Percentiles rank a stretch among this genome's conserved stretches.
Evolutionary conservation across 2,888 invertebrate species (phyloP).

Genomic region (Parnassius orleans): DNA sequence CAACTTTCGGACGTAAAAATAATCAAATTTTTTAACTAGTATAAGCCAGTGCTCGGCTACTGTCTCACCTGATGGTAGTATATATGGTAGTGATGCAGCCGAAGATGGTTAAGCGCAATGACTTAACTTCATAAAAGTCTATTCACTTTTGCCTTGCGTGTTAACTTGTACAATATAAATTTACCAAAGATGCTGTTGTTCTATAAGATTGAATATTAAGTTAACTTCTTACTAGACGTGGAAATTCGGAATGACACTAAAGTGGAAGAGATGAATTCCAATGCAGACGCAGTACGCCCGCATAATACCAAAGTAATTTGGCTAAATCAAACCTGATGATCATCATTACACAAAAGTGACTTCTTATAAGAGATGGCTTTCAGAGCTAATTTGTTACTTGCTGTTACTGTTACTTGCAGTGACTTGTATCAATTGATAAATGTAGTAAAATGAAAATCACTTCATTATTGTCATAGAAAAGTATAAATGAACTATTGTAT

Average conservation of each 20-base stretch:
- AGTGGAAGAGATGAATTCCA: constrained; percentile 17
- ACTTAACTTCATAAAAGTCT: too few relatives aligned
- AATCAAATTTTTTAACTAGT: too few relatives aligned
- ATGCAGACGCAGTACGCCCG: constrained; percentile 10
- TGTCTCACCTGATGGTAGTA: too few relatives aligned
- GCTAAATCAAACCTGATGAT: constrained; percentile 16
- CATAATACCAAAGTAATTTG: constrained; percentile 4
- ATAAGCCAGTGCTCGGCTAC: too few relatives aligned
- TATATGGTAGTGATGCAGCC: too few relatives aligned
- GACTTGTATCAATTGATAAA: constrained; percentile 13
- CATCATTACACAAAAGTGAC: constrained; percentile 21
- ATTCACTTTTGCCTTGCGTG: too few relatives aligned
- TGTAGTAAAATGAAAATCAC: neutral
- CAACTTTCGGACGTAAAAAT: too few relatives aligned
- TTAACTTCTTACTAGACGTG: constrained; percentile 10
- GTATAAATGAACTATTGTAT: too few relatives aligned
- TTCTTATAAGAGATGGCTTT: constrained; percentile 22
- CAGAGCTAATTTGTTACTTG: constrained; percentile 18
- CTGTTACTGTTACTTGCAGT: constrained; percentile 8
- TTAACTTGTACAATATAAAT: neutral
- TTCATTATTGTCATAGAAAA: too few relatives aligned
- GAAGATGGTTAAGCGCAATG: too few relatives aligned
- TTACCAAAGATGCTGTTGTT: neutral
- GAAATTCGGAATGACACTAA: constrained; percentile 4
- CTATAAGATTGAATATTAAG: constrained; percentile 5